Percentiles rank a stretch among this genome's conserved stretches.
phyloP scores from a whole-genome alignment of 2,113 vertebrate genomes.

The Cephalophus harveyi region DNA sequence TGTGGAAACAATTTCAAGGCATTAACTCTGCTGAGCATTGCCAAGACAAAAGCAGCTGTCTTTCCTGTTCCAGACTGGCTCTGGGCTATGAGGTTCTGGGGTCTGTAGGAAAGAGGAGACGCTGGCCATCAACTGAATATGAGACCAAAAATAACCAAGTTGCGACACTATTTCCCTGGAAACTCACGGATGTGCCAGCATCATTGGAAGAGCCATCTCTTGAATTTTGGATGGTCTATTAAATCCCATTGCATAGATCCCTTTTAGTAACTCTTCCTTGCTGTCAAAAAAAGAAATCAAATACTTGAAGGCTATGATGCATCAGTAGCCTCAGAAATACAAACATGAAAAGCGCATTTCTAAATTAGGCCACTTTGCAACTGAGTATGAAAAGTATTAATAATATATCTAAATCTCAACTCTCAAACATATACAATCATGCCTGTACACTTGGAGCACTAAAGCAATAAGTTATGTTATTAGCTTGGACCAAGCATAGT shows the following conservation, averaged over 20 bases:
- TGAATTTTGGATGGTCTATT: constrained; percentile 85
- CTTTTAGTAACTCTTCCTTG: constrained; percentile 77
- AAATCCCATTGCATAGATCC: constrained; percentile 83
- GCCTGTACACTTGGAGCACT: neutral
- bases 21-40: constrained; percentile 84
- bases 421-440: neutral
- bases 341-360: neutral
- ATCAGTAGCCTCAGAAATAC: neutral
- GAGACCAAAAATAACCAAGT: neutral
- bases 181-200: constrained; percentile 85
- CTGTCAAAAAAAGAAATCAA: constrained; percentile 56
- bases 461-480: too few relatives aligned
- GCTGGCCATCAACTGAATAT: neutral
- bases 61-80: constrained; percentile 89
- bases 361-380: constrained; percentile 20
- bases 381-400: neutral
- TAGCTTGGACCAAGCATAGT: too few relatives aligned
- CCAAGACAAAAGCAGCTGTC: constrained; percentile 85
- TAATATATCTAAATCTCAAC: neutral
- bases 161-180: neutral
- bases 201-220: constrained; percentile 81
- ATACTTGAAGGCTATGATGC: neutral
- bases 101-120: constrained; percentile 73
- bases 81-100: constrained; percentile 86
- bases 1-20: constrained; percentile 76